phyloP scores from a whole-genome alignment of 2,888 invertebrate genomes.

The Marasmarcha lunaedactyla region DNA sequence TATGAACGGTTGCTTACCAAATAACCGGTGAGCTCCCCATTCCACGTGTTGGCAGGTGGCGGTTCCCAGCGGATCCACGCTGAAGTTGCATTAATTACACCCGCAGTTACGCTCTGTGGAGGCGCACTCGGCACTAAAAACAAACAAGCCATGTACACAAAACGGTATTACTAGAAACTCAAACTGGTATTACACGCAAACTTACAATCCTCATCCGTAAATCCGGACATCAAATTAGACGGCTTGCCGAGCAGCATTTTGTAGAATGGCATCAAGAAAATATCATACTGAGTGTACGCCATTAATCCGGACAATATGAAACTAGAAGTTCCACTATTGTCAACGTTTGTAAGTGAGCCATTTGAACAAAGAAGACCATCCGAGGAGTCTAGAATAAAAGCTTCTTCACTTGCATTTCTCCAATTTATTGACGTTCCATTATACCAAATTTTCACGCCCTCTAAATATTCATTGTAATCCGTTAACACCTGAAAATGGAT shows the following conservation, averaged over 20 bases:
- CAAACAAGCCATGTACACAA: neutral
- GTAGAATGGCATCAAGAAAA: slow-evolving; percentile 92
- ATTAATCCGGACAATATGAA: slow-evolving; percentile 81
- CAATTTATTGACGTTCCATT: slow-evolving; percentile 59
- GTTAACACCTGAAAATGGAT: slow-evolving; percentile 48
- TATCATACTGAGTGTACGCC: slow-evolving; percentile 90
- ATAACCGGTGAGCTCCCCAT: slow-evolving; percentile 88
- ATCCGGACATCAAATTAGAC: slow-evolving; percentile 88
- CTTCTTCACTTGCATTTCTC: slow-evolving; percentile 49
- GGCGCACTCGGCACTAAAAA: slow-evolving; percentile 40
- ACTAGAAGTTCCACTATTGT: slow-evolving; percentile 77
- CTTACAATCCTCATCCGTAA: slow-evolving; percentile 86
- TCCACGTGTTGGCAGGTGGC: slow-evolving; percentile 79
- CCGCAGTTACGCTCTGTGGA: slow-evolving; percentile 82
- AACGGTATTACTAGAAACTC: neutral
- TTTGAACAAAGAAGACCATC: slow-evolving; percentile 51
- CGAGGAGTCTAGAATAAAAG: slow-evolving; percentile 31
- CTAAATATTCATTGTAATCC: slow-evolving; percentile 70
- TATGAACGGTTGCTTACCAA: slow-evolving; percentile 72
- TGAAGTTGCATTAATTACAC: slow-evolving; percentile 85
- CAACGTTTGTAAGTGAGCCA: slow-evolving; percentile 77
- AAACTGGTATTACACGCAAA: neutral
- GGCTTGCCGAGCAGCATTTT: slow-evolving; percentile 91
- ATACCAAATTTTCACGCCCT: slow-evolving; percentile 77
- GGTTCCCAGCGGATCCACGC: slow-evolving; percentile 87